Base-by-base conservation (phyloP, 2,888 invertebrate genomes). In the Chironomus tentans region DNA sequence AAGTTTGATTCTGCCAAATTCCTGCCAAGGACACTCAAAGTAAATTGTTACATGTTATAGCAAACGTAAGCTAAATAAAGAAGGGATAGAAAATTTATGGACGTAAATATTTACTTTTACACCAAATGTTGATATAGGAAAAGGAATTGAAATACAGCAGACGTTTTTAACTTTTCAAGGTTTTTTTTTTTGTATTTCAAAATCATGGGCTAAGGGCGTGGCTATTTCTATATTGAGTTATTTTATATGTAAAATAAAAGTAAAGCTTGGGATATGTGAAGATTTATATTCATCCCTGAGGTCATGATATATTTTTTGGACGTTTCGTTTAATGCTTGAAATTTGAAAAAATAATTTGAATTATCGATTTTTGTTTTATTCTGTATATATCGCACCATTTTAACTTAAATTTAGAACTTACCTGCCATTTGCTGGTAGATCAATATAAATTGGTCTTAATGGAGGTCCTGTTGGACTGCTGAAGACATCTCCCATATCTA, bases 401-500 rank as follows among this genome's bases (percentile, higher is more conserved):
- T 4, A 28, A 4, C 28, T 4, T 61, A 61, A 47, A 38, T 5
- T 6, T 10, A 10, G 2, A 62, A 78, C 79, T 79, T 77, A 80
- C 80, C 79, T 80, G 78, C 80, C 80, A 78, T 79, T 80, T 62
- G 78, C 70, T 72, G 80, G 80, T 50, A 80, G 77, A 77, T 80
- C 80, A 21, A 80, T 78, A 77, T 80, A 80, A 70, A 80, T 68
- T 61, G 80, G 80, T 38, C 80, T 77, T 21, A 80, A 76, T 13
- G 80, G 80, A 73, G 80, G 80, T 12, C 80, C 80, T 56, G 78
- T 77, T 10, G 80, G 79, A 78, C 79, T 80, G 12, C 78, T 79
- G 70, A 80, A 80, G n/a, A 80, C 80, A 72, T 79, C 79, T 12
- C 80, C 80, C 79, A 80, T 80, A 77, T 80, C 80, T 56, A 80